Base-by-base conservation (phyloP, 2,888 invertebrate genomes). In the Cremastinae sp. region DNA sequence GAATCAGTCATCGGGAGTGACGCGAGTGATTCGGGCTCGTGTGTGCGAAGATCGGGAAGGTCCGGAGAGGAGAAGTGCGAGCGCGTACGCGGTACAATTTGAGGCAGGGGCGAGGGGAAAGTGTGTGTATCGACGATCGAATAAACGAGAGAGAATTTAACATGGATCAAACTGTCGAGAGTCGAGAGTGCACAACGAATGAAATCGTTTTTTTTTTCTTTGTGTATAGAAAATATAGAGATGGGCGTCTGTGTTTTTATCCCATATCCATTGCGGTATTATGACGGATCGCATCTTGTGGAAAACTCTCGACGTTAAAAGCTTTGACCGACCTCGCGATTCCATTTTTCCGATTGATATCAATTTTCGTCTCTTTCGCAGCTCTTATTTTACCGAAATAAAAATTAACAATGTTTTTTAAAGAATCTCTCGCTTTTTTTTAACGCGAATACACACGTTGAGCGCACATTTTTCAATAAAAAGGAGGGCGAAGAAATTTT, bases 21-120 rank as follows among this genome's bases (percentile, higher is more conserved):
- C 56, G 41, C 61, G 54, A 72, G 51, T 69, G 76, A 64, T 64
- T 69, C 62, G 49, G 64, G 69, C 69, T 76, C 76, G 62, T 62
- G 75, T 66, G 54, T 56, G 68, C 56, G 49, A 51, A 62, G 72
- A 75, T 75, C 72, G 75, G 61, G 62, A n/a, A n/a, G n/a, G n/a
- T n/a, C n/a, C n/a, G n/a, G n/a, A n/a, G n/a, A n/a, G 45, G 58
- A 58, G 65, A 36, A 56, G 49, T 53, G 34, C 36, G 59, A 59
- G 14, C 59, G n/a, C n/a, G 16, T 45, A 22, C 36, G 59, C n/a
- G 16, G 8, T 41, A 34, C 54, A 62, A 68, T 61, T 68, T 62
- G 47, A 59, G 22, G 68, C n/a, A n/a, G n/a, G n/a, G n/a, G n/a
- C n/a, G 61, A 10, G 41, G 14, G 28, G 41, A 18, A 22, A 16